Conservation (phyloP, 2,888 invertebrate species). For the Dasysyrphus tricinctus region DNA sequence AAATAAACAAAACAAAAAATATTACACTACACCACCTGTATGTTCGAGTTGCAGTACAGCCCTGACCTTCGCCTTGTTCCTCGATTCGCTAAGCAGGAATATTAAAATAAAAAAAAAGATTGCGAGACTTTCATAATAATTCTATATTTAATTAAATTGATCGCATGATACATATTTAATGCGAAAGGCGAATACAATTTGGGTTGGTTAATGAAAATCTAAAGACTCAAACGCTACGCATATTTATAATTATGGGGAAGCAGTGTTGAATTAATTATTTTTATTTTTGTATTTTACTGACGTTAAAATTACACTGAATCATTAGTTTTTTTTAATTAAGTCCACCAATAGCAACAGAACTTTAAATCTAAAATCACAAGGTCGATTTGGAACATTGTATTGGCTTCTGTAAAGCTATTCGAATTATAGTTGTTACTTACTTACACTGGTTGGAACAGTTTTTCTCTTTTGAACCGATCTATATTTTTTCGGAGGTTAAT, state of each 20-base stretch:
- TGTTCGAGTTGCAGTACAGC: slow-evolving; percentile 16
- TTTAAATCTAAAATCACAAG: too few species aligned
- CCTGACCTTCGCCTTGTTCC: slow-evolving; percentile 73
- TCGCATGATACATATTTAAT: slow-evolving; percentile 27
- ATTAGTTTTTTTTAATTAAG: not conserved
- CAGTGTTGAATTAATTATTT: slow-evolving; percentile 5
- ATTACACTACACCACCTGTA: slow-evolving; percentile 37
- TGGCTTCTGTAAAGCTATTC: too few species aligned
- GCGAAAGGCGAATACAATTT: slow-evolving; percentile 14
- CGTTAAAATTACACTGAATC: not conserved
- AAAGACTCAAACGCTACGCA: not conserved
- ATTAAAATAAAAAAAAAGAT: not conserved
- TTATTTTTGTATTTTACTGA: not conserved
- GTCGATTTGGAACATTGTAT: too few species aligned
- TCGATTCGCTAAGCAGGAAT: slow-evolving; percentile 59
- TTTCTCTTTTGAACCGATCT: too few species aligned
- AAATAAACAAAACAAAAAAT: not conserved
- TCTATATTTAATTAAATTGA: slow-evolving; percentile 32
- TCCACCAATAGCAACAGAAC: not conserved
- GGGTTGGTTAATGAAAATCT: not conserved
- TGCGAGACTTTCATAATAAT: slow-evolving; percentile 34
- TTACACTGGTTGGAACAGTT: too few species aligned
- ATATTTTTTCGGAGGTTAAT: too few species aligned
- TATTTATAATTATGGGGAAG: slow-evolving; percentile 10
- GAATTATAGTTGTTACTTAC: too few species aligned